A percentile compares a stretch with the other conserved stretches of the same genome.
These are phyloP conservation scores for Oryzias javanicus DNA, from an alignment of 2,113 vertebrate genomes.

Conservation along the genomic window DNA sequence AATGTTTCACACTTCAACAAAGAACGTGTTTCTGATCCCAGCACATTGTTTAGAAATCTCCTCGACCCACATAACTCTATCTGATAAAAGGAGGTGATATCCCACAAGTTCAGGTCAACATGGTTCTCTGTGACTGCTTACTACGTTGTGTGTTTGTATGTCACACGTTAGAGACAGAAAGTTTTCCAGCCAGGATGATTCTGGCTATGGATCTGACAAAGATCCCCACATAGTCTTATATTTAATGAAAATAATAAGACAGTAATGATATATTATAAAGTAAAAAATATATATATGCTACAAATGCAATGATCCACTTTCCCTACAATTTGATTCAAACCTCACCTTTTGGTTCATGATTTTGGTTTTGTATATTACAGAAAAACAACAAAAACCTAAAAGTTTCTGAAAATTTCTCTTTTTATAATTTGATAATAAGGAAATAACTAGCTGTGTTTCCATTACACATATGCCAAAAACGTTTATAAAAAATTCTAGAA, in stretches of 20 bases:
- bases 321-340: too few species aligned
- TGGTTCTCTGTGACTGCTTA: slow-evolving; percentile 4
- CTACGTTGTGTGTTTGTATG: slow-evolving; percentile 14
- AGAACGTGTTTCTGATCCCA: slow-evolving; percentile 46
- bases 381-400: too few species aligned
- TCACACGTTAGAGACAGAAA: slow-evolving; percentile 8
- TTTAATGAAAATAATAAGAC: not conserved
- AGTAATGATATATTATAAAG: too few species aligned
- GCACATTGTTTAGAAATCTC: slow-evolving; percentile 37
- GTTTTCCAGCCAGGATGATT: slow-evolving; percentile 27
- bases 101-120: slow-evolving; percentile 18
- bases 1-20: slow-evolving; percentile 66
- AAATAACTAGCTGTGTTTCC: too few species aligned
- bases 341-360: too few species aligned
- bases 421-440: too few species aligned
- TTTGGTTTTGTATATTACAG: too few species aligned
- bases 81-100: slow-evolving; percentile 6
- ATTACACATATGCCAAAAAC: too few species aligned
- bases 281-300: too few species aligned
- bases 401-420: too few species aligned
- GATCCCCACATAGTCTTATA: not conserved
- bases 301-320: too few species aligned
- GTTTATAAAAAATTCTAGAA: too few species aligned
- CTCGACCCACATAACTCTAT: slow-evolving; percentile 39
- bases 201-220: slow-evolving; percentile 9